phyloP scores from a whole-genome alignment of 2,888 invertebrate genomes.

The Ceramica pisi region DNA sequence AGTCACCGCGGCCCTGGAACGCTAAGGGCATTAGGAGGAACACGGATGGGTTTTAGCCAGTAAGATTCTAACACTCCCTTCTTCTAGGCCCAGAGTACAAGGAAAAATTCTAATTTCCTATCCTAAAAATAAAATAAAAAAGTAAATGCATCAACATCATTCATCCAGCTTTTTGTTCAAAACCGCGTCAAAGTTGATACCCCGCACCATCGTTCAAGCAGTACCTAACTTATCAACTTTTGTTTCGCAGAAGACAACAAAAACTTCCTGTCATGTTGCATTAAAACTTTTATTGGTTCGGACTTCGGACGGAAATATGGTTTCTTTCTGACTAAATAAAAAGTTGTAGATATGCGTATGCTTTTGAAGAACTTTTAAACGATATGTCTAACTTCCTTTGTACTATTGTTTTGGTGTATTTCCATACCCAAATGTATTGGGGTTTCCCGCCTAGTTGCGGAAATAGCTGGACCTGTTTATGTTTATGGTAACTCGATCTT shows the following conservation, averaged over 20 bases:
- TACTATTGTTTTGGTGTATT: background rate
- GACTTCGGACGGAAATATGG: conserved; percentile 36
- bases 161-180: background rate
- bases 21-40: too few species aligned
- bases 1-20: too few species aligned
- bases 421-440: background rate
- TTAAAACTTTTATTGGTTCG: conserved; percentile 58
- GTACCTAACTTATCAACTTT: conserved; percentile 43
- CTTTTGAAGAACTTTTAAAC: conserved; percentile 11
- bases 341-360: conserved; percentile 18
- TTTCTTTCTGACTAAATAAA: conserved; percentile 25
- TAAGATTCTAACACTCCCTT: too few species aligned
- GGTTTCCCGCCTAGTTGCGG: background rate
- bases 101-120: too few species aligned
- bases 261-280: conserved; percentile 49
- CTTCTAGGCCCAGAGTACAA: background rate
- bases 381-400: conserved; percentile 4
- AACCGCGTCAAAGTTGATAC: background rate
- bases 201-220: conserved; percentile 9
- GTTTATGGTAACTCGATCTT: background rate
- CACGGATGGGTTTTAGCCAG: too few species aligned
- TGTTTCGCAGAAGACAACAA: conserved; percentile 19
- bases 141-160: background rate
- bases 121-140: too few species aligned
- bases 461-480: background rate